These are phyloP conservation scores for Pseudolycoriella hygida DNA, from an alignment of 2,888 invertebrate genomes.

Conservation along the genomic window DNA sequence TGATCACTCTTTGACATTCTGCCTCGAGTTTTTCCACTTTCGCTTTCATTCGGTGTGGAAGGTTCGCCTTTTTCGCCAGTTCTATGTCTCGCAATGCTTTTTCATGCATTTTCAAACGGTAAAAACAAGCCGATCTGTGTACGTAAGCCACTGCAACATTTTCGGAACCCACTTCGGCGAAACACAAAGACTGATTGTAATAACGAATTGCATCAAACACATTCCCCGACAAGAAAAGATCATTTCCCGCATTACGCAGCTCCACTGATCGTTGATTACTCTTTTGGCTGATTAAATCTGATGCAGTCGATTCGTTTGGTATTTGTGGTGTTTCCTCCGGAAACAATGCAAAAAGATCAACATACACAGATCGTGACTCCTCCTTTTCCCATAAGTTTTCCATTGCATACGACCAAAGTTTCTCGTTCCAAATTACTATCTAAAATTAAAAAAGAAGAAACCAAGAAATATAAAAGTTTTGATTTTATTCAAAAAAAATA, in stretches of 20 bases:
- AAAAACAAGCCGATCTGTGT: slow-evolving; percentile 60
- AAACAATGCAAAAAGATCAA: not conserved
- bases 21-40: slow-evolving; percentile 42
- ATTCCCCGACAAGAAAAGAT: slow-evolving; percentile 30
- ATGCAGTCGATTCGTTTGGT: too few species aligned
- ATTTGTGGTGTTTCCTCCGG: too few species aligned
- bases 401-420: too few species aligned
- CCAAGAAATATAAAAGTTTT: too few species aligned
- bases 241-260: slow-evolving; percentile 41
- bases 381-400: slow-evolving; percentile 1
- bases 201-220: slow-evolving; percentile 32
- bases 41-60: slow-evolving; percentile 39
- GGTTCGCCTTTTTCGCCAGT: slow-evolving; percentile 37
- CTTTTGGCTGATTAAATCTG: too few species aligned
- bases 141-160: slow-evolving; percentile 46
- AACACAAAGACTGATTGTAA: slow-evolving; percentile 45
- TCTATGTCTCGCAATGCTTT: slow-evolving; percentile 53
- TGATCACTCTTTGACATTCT: slow-evolving; percentile 24
- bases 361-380: not conserved
- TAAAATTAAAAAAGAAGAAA: too few species aligned
- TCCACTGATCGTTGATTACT: slow-evolving; percentile 24
- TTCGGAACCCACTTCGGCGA: slow-evolving; percentile 38
- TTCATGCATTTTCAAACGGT: slow-evolving; percentile 39
- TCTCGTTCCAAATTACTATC: too few species aligned
- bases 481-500: too few species aligned